phyloP scores from a whole-genome alignment of 2,113 vertebrate genomes.

The Centropristis striata region DNA sequence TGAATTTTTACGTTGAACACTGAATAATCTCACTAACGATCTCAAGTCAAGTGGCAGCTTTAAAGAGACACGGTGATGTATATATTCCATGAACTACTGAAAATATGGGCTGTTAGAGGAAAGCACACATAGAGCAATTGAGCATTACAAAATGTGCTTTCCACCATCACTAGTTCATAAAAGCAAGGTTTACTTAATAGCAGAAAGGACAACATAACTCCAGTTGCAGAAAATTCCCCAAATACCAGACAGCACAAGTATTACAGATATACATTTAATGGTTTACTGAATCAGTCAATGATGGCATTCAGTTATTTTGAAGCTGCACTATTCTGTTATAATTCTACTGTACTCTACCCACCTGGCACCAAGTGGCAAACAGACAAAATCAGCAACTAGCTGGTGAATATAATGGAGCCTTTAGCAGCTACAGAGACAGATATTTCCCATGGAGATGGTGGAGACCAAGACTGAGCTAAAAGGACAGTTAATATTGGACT shows the following conservation, averaged over 20 bases:
- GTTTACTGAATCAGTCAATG: neutral
- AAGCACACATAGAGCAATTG: slow-evolving; percentile 29
- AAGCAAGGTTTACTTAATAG: neutral
- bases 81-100: slow-evolving; percentile 53
- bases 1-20: slow-evolving; percentile 18
- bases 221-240: neutral
- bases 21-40: slow-evolving; percentile 42
- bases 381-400: too few relatives aligned
- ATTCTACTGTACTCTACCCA: too few relatives aligned
- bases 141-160: slow-evolving; percentile 27
- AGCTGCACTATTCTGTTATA: neutral
- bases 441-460: neutral
- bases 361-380: too few relatives aligned
- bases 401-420: too few relatives aligned
- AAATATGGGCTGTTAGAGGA: slow-evolving; percentile 51
- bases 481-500: neutral
- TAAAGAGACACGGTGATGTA: slow-evolving; percentile 18
- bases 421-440: too few relatives aligned
- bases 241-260: neutral
- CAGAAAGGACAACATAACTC: neutral
- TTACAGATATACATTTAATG: neutral
- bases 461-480: neutral
- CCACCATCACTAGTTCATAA: slow-evolving; percentile 1
- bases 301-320: neutral
- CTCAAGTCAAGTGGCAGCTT: slow-evolving; percentile 35